phyloP scores from a whole-genome alignment of 2,888 invertebrate species.

The Archaeoteleia sp. region DNA sequence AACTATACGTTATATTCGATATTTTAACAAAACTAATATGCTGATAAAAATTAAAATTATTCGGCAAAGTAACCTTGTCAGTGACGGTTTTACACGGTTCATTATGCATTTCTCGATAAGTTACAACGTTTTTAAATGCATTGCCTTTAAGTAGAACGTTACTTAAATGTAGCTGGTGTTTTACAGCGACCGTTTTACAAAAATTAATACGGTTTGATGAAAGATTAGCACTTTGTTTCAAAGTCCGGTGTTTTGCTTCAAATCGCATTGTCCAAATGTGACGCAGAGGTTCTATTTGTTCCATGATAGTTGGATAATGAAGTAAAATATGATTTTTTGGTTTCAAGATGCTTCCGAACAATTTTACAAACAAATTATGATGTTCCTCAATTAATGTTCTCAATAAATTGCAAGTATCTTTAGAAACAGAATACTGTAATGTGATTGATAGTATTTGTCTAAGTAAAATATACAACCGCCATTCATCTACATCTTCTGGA shows the following conservation, averaged over 20 bases:
- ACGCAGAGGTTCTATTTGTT: too few species aligned
- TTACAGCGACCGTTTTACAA: conserved; percentile 3
- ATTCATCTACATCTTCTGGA: conserved; percentile 12
- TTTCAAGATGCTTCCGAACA: conserved; percentile 22
- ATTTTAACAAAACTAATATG: too few species aligned
- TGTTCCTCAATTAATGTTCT: conserved; percentile 22
- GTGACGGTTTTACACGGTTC: too few species aligned
- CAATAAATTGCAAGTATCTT: conserved; percentile 33
- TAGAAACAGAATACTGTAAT: conserved; percentile 6
- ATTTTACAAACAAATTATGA: conserved; percentile 23
- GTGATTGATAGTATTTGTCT: conserved; percentile 25
- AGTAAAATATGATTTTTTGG: conserved; percentile 55
- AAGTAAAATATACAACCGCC: conserved; percentile 20
- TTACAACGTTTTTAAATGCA: background rate
- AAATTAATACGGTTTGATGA: conserved; percentile 1
- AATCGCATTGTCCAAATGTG: background rate
- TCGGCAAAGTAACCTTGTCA: too few species aligned
- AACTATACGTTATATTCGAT: too few species aligned
- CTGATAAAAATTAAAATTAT: too few species aligned
- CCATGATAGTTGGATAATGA: conserved; percentile 51
- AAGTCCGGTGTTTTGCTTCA: background rate
- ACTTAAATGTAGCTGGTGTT: conserved; percentile 10
- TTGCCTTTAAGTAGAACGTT: background rate
- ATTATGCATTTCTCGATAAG: too few species aligned
- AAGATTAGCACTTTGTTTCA: conserved; percentile 1